Base-by-base conservation (phyloP, 2,797 vertebrate genomes). In the Nyctalus aviator region DNA sequence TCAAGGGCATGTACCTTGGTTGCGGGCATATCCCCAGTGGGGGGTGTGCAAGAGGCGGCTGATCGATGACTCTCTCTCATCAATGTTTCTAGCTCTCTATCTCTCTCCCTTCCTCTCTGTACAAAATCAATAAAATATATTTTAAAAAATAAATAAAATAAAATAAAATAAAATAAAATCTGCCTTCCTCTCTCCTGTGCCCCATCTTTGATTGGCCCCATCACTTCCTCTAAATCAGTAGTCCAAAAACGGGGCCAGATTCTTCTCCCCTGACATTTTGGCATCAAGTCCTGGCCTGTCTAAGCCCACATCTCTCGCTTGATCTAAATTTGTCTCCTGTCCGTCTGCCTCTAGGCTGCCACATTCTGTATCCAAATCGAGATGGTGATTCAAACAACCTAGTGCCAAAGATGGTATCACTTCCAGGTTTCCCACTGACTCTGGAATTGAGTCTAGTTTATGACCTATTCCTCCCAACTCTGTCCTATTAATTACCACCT, bases 261-360 rank as follows among this genome's bases (percentile, higher is more conserved):
- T 85, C 57, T 84, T 84, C 59, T 96, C 32, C 50, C 23, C 55
- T 84, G 76, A 57, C 37, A 55, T 57, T 75, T 53, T 55, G 76
- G 62, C 71, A 94, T 55, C 71, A 73, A 87, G 44, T 57, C 1
- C 30, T 66, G 73, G 44, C 8, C 21, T 20, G 8, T 73, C 46
- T 64, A 88, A 81, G 15, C 57, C 69, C 32, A 92, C 73, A 32
- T 77, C 69, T 81, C 75, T 91, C 44, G 37, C 53, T 55, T 37
- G 41, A 66, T 93, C 88, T 94, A 79, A 96, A 93, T 85, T 85
- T 93, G 27, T 55, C 59, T 76, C 18, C 66, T 57, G 21, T 84
- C 69, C 46, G 21, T 88, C 91, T 92, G 17, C 41, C 41, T 88
- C 37, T n/a, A 66, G 62, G 53, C 78, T 79, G 71, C 55, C 20